phyloP scores from a whole-genome alignment of 2,797 vertebrate species.

The Coreius guichenoti region DNA sequence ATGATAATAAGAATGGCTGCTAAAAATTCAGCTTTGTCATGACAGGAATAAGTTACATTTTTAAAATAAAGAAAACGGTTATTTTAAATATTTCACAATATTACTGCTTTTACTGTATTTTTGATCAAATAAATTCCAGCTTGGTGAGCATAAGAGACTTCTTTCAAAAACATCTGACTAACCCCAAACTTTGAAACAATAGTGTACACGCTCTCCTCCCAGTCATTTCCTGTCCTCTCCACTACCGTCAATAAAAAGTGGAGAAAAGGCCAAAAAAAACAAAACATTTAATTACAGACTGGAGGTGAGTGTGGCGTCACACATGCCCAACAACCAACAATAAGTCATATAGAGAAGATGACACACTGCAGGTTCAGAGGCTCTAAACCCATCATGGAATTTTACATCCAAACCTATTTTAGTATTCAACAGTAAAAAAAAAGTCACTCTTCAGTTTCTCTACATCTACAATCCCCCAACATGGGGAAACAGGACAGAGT shows the following conservation, averaged over 20 bases:
- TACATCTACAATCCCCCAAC: constrained; percentile 38
- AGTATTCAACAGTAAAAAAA: neutral
- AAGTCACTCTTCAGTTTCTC: neutral
- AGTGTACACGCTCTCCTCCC: neutral
- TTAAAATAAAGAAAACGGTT: neutral
- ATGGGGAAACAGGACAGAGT: constrained; percentile 36
- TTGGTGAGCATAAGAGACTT: neutral
- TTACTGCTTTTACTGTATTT: neutral
- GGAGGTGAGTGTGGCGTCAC: neutral
- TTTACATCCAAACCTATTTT: neutral
- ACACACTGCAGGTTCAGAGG: neutral
- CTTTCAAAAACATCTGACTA: neutral
- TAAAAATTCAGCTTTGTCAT: neutral
- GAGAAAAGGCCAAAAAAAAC: neutral
- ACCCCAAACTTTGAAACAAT: neutral
- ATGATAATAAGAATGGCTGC: neutral
- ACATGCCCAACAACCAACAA: neutral
- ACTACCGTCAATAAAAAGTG: neutral
- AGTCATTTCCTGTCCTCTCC: neutral
- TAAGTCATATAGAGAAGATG: neutral
- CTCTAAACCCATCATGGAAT: neutral
- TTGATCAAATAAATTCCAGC: neutral
- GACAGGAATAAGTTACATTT: neutral
- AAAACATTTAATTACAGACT: neutral
- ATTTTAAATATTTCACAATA: neutral